Evolutionary conservation across 1,140 invertebrate genomes (phyloP).

Genomic region (Drosophila melanica): DNA sequence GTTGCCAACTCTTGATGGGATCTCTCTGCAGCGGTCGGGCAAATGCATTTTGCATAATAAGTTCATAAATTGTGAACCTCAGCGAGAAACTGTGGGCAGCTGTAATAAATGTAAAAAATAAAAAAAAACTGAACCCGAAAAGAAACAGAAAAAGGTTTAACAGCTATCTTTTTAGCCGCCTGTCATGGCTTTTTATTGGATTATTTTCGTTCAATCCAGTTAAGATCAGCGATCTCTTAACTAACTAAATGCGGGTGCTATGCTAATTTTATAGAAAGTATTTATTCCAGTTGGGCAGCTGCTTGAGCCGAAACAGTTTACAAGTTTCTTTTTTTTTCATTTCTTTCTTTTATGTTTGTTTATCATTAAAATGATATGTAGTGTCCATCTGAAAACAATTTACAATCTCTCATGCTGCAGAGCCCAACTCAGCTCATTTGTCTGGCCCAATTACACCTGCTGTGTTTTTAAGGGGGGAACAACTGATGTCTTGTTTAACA

Average conservation of each 20-base stretch:
- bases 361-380: slow-evolving; percentile 23
- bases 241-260: slow-evolving; percentile 31
- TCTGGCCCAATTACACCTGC: slow-evolving; percentile 31
- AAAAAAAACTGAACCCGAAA: neutral
- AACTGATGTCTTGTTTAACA: slow-evolving; percentile 20
- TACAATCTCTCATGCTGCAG: neutral
- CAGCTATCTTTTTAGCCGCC: slow-evolving; percentile 7
- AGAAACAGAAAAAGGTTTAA: neutral
- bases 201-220: neutral
- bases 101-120: neutral
- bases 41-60: slow-evolving; percentile 60
- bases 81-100: slow-evolving; percentile 25
- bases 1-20: slow-evolving; percentile 34
- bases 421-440: neutral
- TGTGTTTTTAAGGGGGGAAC: slow-evolving; percentile 14
- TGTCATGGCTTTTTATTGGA: slow-evolving; percentile 10
- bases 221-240: neutral
- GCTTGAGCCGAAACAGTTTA: slow-evolving; percentile 1
- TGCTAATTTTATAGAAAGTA: slow-evolving; percentile 30
- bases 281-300: slow-evolving; percentile 7
- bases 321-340: neutral
- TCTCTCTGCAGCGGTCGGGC: neutral
- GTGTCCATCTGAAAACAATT: slow-evolving; percentile 34
- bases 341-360: slow-evolving; percentile 26
- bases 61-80: slow-evolving; percentile 45